Conservation (phyloP, 2,113 vertebrate species). For the Procavia capensis region DNA sequence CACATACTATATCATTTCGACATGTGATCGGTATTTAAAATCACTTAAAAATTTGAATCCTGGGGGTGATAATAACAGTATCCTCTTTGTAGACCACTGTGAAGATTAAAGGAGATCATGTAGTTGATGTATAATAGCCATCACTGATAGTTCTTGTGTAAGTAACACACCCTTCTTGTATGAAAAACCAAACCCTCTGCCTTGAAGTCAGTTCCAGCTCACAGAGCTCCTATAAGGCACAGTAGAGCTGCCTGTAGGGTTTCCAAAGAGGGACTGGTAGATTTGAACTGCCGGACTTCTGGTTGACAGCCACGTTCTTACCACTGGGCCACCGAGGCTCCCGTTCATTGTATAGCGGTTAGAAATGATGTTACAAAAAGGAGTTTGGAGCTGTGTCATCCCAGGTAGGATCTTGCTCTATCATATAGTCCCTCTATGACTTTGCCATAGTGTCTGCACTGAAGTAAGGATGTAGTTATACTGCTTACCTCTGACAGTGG, state of each 20-base stretch:
- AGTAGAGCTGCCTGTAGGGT: too few species aligned
- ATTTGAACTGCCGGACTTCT: too few species aligned
- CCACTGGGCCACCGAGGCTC: too few species aligned
- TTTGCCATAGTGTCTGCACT: background rate
- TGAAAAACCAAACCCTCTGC: too few species aligned
- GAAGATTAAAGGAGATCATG: background rate
- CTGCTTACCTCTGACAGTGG: background rate
- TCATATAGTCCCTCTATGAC: background rate
- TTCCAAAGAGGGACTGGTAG: too few species aligned
- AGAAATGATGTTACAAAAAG: background rate
- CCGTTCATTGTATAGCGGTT: background rate
- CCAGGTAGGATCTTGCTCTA: background rate
- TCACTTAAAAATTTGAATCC: background rate
- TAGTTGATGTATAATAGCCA: background rate
- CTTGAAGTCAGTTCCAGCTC: too few species aligned
- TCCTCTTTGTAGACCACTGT: background rate
- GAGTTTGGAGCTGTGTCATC: background rate
- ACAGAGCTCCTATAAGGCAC: too few species aligned
- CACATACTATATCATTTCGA: background rate
- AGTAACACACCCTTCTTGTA: background rate
- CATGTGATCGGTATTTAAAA: background rate
- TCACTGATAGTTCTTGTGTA: background rate
- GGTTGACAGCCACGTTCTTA: too few species aligned
- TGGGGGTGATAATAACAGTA: background rate
- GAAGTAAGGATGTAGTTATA: background rate